Evolutionary conservation across 2,888 invertebrate genomes (phyloP), one percentile per base, ranked within the genome.

Genomic region (Aspidapion aeneum): DNA sequence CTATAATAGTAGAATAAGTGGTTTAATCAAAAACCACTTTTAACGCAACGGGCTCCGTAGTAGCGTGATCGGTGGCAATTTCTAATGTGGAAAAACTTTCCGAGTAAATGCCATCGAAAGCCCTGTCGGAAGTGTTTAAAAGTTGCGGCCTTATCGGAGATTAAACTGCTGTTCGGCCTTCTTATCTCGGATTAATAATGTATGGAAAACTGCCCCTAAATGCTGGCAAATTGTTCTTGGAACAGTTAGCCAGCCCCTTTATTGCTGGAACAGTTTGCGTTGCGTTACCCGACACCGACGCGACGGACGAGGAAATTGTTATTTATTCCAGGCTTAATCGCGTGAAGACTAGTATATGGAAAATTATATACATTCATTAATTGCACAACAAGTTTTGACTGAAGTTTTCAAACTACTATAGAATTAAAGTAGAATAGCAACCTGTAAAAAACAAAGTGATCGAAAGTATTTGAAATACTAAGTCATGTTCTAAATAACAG

Each of bases 201-300:
- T 78, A 79, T 77, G 78, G 75, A 79, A 79, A 80, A 79, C 79
- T 79, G 77, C 78, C 79, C 78, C 75, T 78, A 79, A 79, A 78
- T 78, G 78, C 77, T 77, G 76, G 78, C 78, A 79, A 79, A 79
- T 79, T 78, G 76, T 75, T 76, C 73, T 69, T 66, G 72, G 74
- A 74, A 75, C 68, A n/a, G n/a, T n/a, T 71, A 69, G 67, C 57
- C 68, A 67, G 12, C 35, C 35, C 35, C 35, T 35, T 35, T 35
- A 3, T n/a, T n/a, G n/a, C 3, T 7, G 35, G 35, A 12, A 12
- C 35, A 35, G 35, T 35, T 35, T 35, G 35, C 35, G 35, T 35
- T 35, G 12, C 35, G 5, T n/a, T 5, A 18, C 52, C 5, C 52
- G 7, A 19, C 17, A 7, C 52, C 3, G 7, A 3, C 52, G 17